Evolutionary conservation across 2,113 vertebrate species (phyloP).

Genomic region (Nymphicus hollandicus): DNA sequence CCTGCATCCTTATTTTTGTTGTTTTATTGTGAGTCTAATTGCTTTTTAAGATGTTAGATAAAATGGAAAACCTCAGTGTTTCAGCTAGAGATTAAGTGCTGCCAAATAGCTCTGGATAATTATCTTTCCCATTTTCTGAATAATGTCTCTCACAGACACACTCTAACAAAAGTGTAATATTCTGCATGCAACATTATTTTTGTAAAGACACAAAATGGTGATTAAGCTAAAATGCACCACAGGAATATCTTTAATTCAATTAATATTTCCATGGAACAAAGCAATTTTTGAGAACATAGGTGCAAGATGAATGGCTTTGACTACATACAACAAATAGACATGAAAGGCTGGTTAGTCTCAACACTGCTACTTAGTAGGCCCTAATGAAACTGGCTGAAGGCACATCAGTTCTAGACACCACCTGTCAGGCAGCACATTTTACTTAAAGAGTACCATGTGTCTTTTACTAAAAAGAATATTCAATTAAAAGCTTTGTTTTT

Average conservation of each 20-base stretch:
- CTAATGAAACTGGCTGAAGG: background rate
- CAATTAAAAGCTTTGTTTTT: background rate
- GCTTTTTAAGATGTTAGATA: background rate
- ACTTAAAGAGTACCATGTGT: background rate
- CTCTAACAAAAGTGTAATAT: background rate
- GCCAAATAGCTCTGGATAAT: background rate
- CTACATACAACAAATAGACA: rapidly evolving
- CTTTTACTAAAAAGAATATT: background rate
- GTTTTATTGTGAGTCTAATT: background rate
- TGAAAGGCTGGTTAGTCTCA: background rate
- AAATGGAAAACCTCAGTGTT: background rate
- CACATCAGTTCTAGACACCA: too few relatives aligned
- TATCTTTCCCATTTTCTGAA: background rate
- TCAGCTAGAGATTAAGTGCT: background rate
- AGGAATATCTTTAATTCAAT: background rate
- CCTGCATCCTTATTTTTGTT: background rate
- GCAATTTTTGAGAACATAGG: background rate
- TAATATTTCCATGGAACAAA: background rate
- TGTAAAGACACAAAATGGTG: background rate
- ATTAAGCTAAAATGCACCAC: background rate
- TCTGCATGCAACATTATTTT: background rate
- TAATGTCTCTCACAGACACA: background rate
- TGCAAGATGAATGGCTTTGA: background rate
- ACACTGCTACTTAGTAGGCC: background rate
- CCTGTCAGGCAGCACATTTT: background rate